These are phyloP conservation scores for Caranx ignobilis DNA, from an alignment of 2,113 vertebrate species.

Conservation along the genomic window DNA sequence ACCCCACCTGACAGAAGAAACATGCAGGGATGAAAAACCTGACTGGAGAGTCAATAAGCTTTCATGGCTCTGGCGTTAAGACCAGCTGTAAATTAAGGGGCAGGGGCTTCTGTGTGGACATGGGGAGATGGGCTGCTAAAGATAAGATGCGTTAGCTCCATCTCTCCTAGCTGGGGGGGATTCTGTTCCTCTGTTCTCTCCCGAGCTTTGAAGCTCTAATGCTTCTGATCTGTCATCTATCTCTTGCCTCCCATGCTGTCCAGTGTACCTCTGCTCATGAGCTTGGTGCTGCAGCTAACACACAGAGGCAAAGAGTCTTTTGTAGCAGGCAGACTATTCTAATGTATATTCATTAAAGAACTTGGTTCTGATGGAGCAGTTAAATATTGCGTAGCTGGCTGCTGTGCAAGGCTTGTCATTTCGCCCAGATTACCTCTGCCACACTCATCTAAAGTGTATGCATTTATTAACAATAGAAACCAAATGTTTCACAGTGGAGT, in stretches of 20 bases:
- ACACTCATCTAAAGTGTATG: conserved; percentile 13
- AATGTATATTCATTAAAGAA: conserved; percentile 50
- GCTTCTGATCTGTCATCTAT: conserved; percentile 71
- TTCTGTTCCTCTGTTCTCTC: conserved; percentile 59
- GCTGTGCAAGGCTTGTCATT: conserved; percentile 42
- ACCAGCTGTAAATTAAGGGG: conserved; percentile 57
- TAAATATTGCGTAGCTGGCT: conserved; percentile 29
- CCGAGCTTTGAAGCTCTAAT: conserved; percentile 68
- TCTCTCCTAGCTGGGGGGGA: conserved; percentile 50
- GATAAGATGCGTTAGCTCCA: conserved; percentile 59
- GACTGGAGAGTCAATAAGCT: conserved; percentile 44
- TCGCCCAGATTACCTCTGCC: conserved; percentile 30
- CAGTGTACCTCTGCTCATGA: conserved; percentile 37
- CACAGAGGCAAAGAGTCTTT: conserved; percentile 39
- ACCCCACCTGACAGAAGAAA: conserved; percentile 54
- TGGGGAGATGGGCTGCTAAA: conserved; percentile 37
- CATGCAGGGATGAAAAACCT: conserved; percentile 41
- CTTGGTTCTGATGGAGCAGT: conserved; percentile 3
- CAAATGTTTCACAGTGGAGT: conserved; percentile 11
- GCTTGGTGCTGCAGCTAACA: conserved; percentile 29
- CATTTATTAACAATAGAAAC: conserved; percentile 43
- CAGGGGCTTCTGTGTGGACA: conserved; percentile 38
- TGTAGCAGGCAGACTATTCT: conserved; percentile 26
- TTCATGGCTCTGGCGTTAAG: conserved; percentile 38
- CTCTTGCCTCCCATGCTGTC: conserved; percentile 60